Evolutionary conservation across 2,888 invertebrate species (phyloP), one percentile per base, ranked within the genome.

Genomic region (Drosophila parthenogenetica): DNA sequence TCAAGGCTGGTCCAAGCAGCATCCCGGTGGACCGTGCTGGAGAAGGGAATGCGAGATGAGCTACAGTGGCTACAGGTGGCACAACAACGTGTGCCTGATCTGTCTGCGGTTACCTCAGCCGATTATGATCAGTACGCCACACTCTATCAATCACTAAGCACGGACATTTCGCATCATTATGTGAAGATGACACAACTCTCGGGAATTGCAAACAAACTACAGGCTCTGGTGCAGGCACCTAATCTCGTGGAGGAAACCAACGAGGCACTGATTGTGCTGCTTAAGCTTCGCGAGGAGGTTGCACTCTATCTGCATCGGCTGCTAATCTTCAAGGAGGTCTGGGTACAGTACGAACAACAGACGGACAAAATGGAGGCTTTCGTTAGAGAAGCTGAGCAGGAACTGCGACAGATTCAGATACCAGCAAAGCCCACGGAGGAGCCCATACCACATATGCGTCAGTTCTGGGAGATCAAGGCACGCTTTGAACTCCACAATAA

Each of bases 401-500:
- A 96, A 90, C 92, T 97, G 49, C 93, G 94, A 66, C 93, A 94
- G 25, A 94, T 97, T 39, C 93, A 94, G 61, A 93, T 94, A 63
- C 75, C 87, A 5, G 93, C 94, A 11, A 95, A 95, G 69, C 94
- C 94, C 35, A 93, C 93, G 22, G 91, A 94, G 14, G 94, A 94
- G 55, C 94, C 94, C 0, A 94, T 94, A 10, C 95, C 95, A 57
- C 96, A 96, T 83, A 95, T 97, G 92, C 94, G 96, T 78, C 95
- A 96, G 81, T 97, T 97, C 93, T 97, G 97, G 97, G 97, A 97
- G 92, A 92, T 97, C 48, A 97, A 97, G 91, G 97, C 97, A 0
- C 96, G 97, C 83, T 96, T 96, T 84, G 97, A 97, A 93, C 94
- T 97, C 22, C 94, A 97, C 90, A 96, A 96, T 79, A 95, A 95